Conservation (phyloP, 2,888 invertebrate genomes). For the Diabrotica balteata region DNA sequence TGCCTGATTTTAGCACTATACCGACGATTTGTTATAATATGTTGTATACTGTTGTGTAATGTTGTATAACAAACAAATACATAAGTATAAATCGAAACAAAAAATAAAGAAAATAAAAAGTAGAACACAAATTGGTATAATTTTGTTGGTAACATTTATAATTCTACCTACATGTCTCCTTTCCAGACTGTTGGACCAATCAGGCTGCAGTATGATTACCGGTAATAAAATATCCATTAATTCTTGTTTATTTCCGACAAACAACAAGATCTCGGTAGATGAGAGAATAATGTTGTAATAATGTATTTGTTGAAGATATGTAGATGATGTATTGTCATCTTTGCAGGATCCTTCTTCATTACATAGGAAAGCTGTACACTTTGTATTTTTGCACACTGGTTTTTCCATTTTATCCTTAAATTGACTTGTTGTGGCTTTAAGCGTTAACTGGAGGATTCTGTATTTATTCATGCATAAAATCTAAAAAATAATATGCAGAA, state of each 20-base stretch:
- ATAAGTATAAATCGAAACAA: too few species aligned
- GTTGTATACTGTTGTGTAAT: too few species aligned
- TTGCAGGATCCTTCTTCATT: slow-evolving; percentile 67
- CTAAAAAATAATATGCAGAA: slow-evolving; percentile 55
- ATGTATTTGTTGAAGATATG: slow-evolving; percentile 41
- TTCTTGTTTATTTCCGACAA: slow-evolving; percentile 70
- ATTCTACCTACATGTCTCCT: slow-evolving; percentile 69
- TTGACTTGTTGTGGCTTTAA: slow-evolving; percentile 58
- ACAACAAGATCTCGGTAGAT: slow-evolving; percentile 69
- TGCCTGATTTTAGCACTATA: too few species aligned
- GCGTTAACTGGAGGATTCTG: slow-evolving; percentile 68
- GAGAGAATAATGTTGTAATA: slow-evolving; percentile 69
- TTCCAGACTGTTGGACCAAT: slow-evolving; percentile 79
- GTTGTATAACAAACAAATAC: too few species aligned
- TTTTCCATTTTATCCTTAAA: slow-evolving; percentile 45
- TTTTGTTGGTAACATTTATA: background rate
- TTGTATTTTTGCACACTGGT: slow-evolving; percentile 42
- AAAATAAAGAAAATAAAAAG: too few species aligned
- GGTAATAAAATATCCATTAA: slow-evolving; percentile 70
- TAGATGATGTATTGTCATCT: slow-evolving; percentile 46
- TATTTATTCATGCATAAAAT: slow-evolving; percentile 77
- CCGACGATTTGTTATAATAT: too few species aligned
- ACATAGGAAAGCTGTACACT: slow-evolving; percentile 76
- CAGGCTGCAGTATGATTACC: slow-evolving; percentile 64
- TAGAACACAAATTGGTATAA: too few species aligned